These are phyloP conservation scores for Oncorhynchus clarkii DNA, from an alignment of 2,113 vertebrate genomes.

Conservation along the genomic window DNA sequence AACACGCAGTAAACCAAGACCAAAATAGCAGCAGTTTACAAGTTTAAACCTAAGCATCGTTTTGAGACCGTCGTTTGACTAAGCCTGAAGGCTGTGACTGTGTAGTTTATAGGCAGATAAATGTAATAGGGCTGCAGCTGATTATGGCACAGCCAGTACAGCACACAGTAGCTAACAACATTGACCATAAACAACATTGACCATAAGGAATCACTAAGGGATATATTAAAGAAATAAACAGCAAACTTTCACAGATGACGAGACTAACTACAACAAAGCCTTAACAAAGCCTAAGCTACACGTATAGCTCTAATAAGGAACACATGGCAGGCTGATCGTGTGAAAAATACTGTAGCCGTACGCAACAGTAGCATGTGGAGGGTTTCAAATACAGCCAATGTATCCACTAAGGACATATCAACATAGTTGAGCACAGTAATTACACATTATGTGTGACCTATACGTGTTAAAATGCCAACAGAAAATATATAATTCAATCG, in stretches of 20 bases:
- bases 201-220: conserved; percentile 23
- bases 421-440: too few relatives aligned
- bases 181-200: conserved; percentile 6
- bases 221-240: conserved; percentile 47
- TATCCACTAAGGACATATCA: too few relatives aligned
- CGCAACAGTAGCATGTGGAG: not conserved
- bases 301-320: conserved; percentile 48
- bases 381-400: too few relatives aligned
- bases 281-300: not conserved
- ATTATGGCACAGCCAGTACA: not conserved
- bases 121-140: not conserved
- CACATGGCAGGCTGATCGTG: conserved; percentile 35
- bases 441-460: too few relatives aligned
- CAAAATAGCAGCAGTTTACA: conserved; percentile 6
- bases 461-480: too few relatives aligned
- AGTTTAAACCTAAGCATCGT: not conserved
- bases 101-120: conserved; percentile 20
- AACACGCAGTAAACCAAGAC: not conserved
- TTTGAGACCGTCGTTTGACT: not conserved
- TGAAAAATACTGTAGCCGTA: not conserved
- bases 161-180: conserved; percentile 29
- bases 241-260: conserved; percentile 33
- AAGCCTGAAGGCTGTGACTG: conserved; percentile 10
- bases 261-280: conserved; percentile 25
- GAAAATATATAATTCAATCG: too few relatives aligned